Evolutionary conservation across 2,113 vertebrate genomes (phyloP).

Genomic region (Scophthalmus maximus): DNA sequence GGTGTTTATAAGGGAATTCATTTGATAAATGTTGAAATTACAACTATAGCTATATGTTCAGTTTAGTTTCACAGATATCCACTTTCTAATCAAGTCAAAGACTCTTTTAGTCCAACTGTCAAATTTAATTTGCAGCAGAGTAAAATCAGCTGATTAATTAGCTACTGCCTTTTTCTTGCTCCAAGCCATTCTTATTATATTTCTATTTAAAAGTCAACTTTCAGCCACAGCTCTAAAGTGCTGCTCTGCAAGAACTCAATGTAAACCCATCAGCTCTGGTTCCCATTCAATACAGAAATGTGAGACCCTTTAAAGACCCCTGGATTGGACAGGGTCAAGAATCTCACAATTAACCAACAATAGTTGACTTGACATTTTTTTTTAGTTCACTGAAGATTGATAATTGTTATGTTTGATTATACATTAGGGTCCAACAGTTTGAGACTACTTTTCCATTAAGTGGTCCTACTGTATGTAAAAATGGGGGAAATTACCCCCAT

Average conservation of each 20-base stretch:
- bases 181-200: no score
- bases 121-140: no score
- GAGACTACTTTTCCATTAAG: background rate
- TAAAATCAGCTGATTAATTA: no score
- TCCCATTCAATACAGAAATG: slow-evolving; percentile 4
- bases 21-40: no score
- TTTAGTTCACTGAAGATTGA: background rate
- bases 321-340: background rate
- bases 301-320: background rate
- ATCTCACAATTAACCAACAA: background rate
- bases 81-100: no score
- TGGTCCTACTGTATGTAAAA: background rate
- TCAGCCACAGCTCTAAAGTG: background rate
- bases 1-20: no score
- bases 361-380: background rate
- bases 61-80: no score
- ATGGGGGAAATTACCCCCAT: background rate
- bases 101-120: no score
- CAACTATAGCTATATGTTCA: no score
- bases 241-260: background rate
- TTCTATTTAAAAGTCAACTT: background rate
- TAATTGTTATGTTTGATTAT: no score
- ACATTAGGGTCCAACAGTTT: no score
- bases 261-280: slow-evolving; percentile 9
- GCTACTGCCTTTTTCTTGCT: no score